Evolutionary conservation across 2,113 vertebrate species (phyloP).

Genomic region (Ploceus nigricollis): DNA sequence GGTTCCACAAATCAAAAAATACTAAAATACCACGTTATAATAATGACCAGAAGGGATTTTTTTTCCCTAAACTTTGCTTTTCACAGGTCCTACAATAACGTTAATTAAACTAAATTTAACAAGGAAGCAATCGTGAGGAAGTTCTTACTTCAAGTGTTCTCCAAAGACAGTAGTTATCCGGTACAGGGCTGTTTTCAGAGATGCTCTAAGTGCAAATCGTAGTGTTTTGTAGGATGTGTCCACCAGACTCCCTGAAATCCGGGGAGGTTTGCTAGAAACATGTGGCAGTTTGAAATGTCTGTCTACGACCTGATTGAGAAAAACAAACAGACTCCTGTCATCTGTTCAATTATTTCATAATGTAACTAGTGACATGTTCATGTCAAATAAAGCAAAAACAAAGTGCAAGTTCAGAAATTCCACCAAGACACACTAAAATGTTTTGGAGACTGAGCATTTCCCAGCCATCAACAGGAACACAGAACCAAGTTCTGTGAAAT

Average conservation of each 20-base stretch:
- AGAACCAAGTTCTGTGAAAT: background rate
- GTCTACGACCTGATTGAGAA: slow-evolving; percentile 84
- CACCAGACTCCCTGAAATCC: slow-evolving; percentile 77
- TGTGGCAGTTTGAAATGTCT: slow-evolving; percentile 98
- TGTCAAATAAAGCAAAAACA: background rate
- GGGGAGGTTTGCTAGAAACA: slow-evolving; percentile 88
- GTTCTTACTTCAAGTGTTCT: slow-evolving; percentile 88
- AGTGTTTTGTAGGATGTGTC: slow-evolving; percentile 90
- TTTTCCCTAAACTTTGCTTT: background rate
- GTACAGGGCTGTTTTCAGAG: slow-evolving; percentile 93
- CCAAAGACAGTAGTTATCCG: slow-evolving; percentile 92
- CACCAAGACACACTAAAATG: background rate
- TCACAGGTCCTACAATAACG: background rate
- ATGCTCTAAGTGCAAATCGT: slow-evolving; percentile 89
- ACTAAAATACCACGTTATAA: background rate
- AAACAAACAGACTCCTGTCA: background rate
- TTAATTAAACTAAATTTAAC: background rate
- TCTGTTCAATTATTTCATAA: background rate
- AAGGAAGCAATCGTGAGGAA: background rate
- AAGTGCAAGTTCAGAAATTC: background rate
- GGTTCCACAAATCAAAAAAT: background rate
- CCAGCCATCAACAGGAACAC: background rate
- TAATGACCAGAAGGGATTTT: background rate
- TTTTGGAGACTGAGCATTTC: background rate
- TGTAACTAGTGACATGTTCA: background rate